A percentile compares a stretch with the other conserved stretches of the same genome.
Evolutionary conservation across 2,888 invertebrate species (phyloP).

Genomic region (Pandemis cinnamomeana): DNA sequence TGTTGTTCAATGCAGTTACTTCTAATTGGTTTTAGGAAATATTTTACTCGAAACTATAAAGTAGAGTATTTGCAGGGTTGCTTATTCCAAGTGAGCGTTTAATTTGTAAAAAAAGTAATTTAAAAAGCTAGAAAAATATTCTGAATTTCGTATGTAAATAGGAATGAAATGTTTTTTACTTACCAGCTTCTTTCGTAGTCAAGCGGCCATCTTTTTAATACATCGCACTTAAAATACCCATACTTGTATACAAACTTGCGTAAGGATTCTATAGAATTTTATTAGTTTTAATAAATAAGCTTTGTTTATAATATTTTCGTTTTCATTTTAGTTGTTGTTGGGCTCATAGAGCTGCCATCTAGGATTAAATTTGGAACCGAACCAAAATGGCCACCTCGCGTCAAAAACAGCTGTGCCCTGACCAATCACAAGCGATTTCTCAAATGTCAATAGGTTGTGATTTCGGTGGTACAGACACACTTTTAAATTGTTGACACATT

Average conservation of each 20-base stretch:
- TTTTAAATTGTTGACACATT: constrained; percentile 69
- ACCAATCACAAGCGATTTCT: constrained; percentile 65
- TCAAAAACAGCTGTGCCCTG: constrained; percentile 80
- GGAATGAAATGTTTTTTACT: not conserved
- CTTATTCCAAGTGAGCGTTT: not conserved
- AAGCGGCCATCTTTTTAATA: constrained; percentile 5
- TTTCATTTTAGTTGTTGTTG: constrained; percentile 58
- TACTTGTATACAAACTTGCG: not conserved
- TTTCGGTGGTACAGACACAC: constrained; percentile 64
- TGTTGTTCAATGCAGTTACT: constrained; percentile 40
- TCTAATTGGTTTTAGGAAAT: not conserved
- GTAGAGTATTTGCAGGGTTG: not conserved
- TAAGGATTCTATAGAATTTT: not conserved
- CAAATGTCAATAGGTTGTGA: constrained; percentile 65
- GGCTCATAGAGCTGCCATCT: constrained; percentile 66
- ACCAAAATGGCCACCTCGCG: constrained; percentile 47
- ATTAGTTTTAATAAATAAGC: not conserved
- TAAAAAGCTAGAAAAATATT: not conserved
- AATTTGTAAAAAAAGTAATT: not conserved
- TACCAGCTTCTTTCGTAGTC: not conserved
- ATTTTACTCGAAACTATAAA: not conserved
- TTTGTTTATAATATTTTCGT: not conserved
- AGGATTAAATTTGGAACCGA: constrained; percentile 42
- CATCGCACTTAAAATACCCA: not conserved
- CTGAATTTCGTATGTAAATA: not conserved